phyloP scores from a whole-genome alignment of 2,888 invertebrate genomes.

The Coelogynopora nodosa region DNA sequence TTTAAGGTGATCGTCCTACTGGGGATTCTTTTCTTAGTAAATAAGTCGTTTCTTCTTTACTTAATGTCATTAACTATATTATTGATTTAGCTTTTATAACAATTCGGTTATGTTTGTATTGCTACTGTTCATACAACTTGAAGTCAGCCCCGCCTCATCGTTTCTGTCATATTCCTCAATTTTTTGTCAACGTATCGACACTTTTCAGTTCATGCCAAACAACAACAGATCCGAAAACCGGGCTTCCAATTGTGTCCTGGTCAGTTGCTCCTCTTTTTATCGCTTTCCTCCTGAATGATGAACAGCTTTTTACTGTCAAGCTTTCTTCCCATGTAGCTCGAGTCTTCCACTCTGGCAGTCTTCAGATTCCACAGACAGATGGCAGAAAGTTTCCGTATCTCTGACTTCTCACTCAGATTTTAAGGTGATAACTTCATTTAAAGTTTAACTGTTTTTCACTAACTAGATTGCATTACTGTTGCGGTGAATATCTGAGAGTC shows the following conservation, averaged over 20 bases:
- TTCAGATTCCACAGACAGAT: neutral
- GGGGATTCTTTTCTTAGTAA: too few species aligned
- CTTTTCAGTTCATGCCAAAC: conserved; percentile 35
- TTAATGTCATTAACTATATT: too few species aligned
- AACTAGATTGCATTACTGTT: too few species aligned
- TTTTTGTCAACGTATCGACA: neutral
- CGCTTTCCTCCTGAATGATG: neutral
- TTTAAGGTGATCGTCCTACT: conserved; percentile 41
- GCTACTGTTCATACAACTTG: neutral
- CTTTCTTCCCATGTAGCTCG: neutral
- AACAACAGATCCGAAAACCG: conserved; percentile 17
- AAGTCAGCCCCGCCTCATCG: neutral
- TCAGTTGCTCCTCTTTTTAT: neutral
- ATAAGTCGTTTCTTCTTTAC: too few species aligned
- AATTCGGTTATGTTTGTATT: neutral
- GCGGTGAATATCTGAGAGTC: too few species aligned
- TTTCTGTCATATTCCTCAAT: neutral
- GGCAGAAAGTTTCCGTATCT: neutral
- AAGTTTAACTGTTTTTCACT: too few species aligned
- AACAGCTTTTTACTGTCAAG: neutral
- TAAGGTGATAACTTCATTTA: conserved; percentile 21
- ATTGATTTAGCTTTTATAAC: neutral
- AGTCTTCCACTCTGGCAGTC: conserved; percentile 19
- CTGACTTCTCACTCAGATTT: neutral
- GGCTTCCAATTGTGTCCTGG: conserved; percentile 39